Evolutionary conservation across 2,888 invertebrate genomes (phyloP).

Genomic region (Epistrophe grossulariae): DNA sequence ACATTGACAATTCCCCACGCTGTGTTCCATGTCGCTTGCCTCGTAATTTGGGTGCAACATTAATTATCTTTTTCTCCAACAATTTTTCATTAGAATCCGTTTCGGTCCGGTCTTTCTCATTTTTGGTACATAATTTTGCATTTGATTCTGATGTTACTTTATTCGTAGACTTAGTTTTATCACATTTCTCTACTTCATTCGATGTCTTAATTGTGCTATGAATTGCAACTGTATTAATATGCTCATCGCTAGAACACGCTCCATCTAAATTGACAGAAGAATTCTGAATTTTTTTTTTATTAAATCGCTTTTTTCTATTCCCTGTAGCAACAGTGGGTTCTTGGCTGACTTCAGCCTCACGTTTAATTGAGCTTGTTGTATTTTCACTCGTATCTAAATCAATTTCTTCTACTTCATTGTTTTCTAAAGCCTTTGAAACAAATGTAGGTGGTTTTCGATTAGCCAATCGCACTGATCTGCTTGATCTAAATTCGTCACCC

Average conservation of each 20-base stretch:
- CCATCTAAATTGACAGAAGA: constrained; percentile 34
- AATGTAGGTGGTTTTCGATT: constrained; percentile 49
- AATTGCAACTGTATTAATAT: constrained; percentile 2
- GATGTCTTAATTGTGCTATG: background rate
- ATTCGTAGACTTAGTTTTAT: constrained; percentile 37
- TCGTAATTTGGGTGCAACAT: constrained; percentile 82
- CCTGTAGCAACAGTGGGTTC: background rate
- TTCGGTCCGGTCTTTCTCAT: constrained; percentile 37
- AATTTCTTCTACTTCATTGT: background rate
- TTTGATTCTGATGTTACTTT: constrained; percentile 33
- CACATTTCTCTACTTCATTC: constrained; percentile 50
- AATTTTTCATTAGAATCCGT: constrained; percentile 15
- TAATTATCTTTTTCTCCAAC: constrained; percentile 78
- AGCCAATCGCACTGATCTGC: constrained; percentile 58
- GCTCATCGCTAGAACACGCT: constrained; percentile 49
- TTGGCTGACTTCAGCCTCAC: background rate
- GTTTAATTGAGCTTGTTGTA: background rate
- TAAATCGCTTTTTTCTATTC: constrained; percentile 59
- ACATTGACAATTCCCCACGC: constrained; percentile 46
- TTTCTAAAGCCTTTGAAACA: constrained; percentile 21
- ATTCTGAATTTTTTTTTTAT: constrained; percentile 46
- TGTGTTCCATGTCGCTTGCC: constrained; percentile 79
- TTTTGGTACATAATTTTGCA: constrained; percentile 41
- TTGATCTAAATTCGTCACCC: constrained; percentile 21
- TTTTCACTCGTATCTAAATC: constrained; percentile 18